These are phyloP conservation scores for Amblyopsis rosae DNA, from an alignment of 2,113 vertebrate species.

Conservation along the genomic window DNA sequence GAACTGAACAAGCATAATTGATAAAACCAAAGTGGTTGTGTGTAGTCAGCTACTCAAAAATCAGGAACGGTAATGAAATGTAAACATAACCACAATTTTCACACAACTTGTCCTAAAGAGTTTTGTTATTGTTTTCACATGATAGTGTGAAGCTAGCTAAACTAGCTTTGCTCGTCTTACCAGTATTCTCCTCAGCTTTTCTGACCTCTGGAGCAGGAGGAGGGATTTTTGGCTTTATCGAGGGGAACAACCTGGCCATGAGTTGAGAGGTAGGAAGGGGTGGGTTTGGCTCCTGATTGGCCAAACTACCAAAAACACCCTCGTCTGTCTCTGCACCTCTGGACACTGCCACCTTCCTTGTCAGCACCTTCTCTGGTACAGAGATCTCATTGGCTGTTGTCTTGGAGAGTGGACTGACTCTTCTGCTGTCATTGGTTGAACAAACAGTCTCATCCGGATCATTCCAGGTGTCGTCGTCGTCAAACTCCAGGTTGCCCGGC, in stretches of 20 bases:
- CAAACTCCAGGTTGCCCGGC: slow-evolving; percentile 80
- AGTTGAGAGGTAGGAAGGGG: slow-evolving; percentile 80
- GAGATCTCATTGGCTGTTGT: slow-evolving; percentile 43
- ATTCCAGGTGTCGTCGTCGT: slow-evolving; percentile 93
- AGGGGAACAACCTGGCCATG: slow-evolving; percentile 88
- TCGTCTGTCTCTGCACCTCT: slow-evolving; percentile 67
- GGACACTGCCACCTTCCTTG: slow-evolving; percentile 82
- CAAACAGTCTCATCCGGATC: slow-evolving; percentile 79
- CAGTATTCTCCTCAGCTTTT: slow-evolving; percentile 67
- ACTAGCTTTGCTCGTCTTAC: slow-evolving; percentile 62
- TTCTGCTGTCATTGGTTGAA: background rate
- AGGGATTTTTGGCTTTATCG: slow-evolving; percentile 81
- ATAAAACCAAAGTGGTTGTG: no score
- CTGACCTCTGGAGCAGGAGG: slow-evolving; percentile 37
- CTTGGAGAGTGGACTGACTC: slow-evolving; percentile 14
- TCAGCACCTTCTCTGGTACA: slow-evolving; percentile 70
- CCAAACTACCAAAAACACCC: slow-evolving; percentile 14
- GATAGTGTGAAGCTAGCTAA: no score
- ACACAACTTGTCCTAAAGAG: no score
- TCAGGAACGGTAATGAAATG: no score
- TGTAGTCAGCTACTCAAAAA: no score
- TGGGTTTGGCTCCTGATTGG: slow-evolving; percentile 43
- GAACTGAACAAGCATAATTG: no score
- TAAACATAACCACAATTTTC: no score
- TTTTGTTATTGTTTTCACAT: no score